Conservation (phyloP, 92 coral and sea anemone genomes). For the Zoanthus sansibaricus region DNA sequence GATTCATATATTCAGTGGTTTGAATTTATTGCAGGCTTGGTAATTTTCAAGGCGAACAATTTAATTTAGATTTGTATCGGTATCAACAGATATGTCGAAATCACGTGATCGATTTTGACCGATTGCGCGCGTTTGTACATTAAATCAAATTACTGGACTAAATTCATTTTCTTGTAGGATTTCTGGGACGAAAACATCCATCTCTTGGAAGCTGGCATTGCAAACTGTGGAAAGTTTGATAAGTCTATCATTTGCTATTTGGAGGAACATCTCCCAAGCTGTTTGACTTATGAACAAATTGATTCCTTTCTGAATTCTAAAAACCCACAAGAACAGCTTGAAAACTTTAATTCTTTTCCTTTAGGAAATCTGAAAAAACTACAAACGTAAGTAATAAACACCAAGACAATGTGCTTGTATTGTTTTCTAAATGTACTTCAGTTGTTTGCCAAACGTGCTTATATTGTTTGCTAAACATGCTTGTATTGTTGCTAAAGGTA, state of each 20-base stretch:
- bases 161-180: background rate
- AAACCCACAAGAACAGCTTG: constrained; percentile 19
- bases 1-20: no score
- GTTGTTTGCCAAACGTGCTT: no score
- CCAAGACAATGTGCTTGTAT: background rate
- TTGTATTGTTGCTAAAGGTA: no score
- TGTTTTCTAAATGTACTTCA: no score
- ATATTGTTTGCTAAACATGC: no score
- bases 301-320: constrained; percentile 25
- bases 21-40: no score
- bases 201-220: constrained; percentile 29
- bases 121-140: background rate
- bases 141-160: background rate
- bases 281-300: constrained; percentile 19
- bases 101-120: no score
- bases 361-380: constrained; percentile 4
- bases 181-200: constrained; percentile 22
- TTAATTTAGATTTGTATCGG: no score
- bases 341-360: constrained; percentile 25
- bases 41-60: no score
- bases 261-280: constrained; percentile 1
- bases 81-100: no score
- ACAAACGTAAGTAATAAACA: background rate
- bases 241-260: constrained; percentile 18
- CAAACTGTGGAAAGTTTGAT: constrained; percentile 31